Evolutionary conservation across 2,113 vertebrate species (phyloP), one percentile per base, ranked within the genome.

Genomic region (Clinocottus analis): DNA sequence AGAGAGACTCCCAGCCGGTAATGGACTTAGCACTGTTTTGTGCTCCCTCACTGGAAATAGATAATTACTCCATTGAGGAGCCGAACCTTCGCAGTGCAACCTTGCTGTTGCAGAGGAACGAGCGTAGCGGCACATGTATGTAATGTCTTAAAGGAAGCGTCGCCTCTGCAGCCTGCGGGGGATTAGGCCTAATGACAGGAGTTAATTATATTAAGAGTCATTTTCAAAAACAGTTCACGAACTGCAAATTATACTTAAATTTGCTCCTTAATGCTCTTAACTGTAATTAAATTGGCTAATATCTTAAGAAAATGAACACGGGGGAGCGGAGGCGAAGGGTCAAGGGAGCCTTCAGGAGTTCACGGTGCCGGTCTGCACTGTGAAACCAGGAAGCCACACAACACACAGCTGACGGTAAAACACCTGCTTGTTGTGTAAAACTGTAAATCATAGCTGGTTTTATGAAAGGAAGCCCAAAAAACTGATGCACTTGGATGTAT

Each of bases 151-250:
- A 91, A 90, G 91, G 90, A 87, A 92, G 90, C 91, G 88, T 94
- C 93, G 82, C 89, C 86, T 88, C 83, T 82, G 90, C 91, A 89
- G 90, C 93, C 95, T 92, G 86, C 92, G 90, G 95, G 95, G 94
- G 95, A 95, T 95, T 95, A 94, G 90, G 91, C 91, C 93, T 94
- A 94, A 95, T 94, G 94, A 95, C 94, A 93, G 90, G 90, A 94
- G 93, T 95, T 95, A 95, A 95, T 95, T 95, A 95, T 94, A 95
- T 94, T 94, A 94, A 94, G 94, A 94, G 94, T 95, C 93, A 95
- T 95, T 95, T 95, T 95, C 94, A 94, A 94, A 94, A 95, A 95
- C 94, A 95, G 94, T 95, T 95, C 95, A 94, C 92, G 94, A 95
- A 95, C 95, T 86, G 93, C 94, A 93, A 95, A 95, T 95, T 95